Percentiles rank a stretch among this genome's conserved stretches.
These are phyloP conservation scores for Ruditapes philippinarum DNA, from an alignment of 1,140 invertebrate species.

Conservation along the genomic window DNA sequence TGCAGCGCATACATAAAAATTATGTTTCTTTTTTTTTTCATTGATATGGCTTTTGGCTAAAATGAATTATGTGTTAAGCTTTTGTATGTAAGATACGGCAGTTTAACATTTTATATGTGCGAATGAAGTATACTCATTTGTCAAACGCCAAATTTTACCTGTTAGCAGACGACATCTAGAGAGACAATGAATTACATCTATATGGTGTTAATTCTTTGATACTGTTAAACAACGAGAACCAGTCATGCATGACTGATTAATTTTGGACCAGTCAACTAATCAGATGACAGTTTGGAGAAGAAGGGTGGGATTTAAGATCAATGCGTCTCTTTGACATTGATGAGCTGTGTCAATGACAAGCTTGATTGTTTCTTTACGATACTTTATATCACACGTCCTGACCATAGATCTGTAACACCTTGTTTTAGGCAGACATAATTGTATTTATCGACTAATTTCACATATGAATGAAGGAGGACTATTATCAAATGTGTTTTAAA, in stretches of 20 bases:
- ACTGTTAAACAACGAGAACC: conserved; percentile 18
- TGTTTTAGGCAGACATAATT: conserved; percentile 28
- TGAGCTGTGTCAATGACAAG: conserved; percentile 55
- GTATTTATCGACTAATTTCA: conserved; percentile 20
- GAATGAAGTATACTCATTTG: conserved; percentile 47
- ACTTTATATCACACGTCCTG: conserved; percentile 40
- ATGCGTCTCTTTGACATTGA: conserved; percentile 64
- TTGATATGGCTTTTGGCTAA: conserved; percentile 12
- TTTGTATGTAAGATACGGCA: not conserved
- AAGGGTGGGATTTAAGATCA: conserved; percentile 71
- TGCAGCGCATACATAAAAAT: not conserved
- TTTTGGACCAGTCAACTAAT: conserved; percentile 65
- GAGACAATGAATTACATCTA: conserved; percentile 66
- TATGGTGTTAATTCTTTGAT: conserved; percentile 66
- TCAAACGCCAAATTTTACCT: conserved; percentile 44
- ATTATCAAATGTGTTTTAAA: not conserved
- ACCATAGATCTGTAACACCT: conserved; percentile 46
- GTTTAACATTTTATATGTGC: not conserved
- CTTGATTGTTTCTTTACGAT: conserved; percentile 67
- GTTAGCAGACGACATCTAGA: conserved; percentile 34
- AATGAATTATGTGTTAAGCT: not conserved
- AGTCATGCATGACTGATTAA: conserved; percentile 72
- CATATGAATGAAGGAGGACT: not conserved
- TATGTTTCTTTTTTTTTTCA: not conserved
- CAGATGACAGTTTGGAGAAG: conserved; percentile 48